phyloP scores from a whole-genome alignment of 2,888 invertebrate genomes.

The Epiblema foenella region DNA sequence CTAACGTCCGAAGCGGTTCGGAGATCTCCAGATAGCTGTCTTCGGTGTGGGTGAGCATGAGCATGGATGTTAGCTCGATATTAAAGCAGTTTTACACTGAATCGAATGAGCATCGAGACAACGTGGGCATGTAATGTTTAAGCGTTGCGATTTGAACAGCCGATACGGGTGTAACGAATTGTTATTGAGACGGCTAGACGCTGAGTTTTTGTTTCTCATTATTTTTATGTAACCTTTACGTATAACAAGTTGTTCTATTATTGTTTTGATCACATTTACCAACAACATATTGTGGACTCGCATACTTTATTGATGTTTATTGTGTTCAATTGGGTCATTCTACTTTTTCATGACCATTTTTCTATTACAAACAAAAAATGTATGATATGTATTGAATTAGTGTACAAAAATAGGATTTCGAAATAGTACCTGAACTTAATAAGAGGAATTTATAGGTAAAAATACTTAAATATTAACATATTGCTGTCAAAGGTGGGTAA shows the following conservation, averaged over 20 bases:
- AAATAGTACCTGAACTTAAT: too few species aligned
- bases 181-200: constrained; percentile 37
- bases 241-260: constrained; percentile 53
- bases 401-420: too few species aligned
- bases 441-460: too few species aligned
- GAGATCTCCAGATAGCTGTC: constrained; percentile 36
- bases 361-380: too few species aligned
- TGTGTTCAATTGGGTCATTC: too few species aligned
- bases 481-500: too few species aligned
- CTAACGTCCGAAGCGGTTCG: constrained; percentile 35
- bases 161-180: constrained; percentile 41
- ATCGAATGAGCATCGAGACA: constrained; percentile 18
- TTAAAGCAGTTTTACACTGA: constrained; percentile 39
- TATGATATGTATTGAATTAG: too few species aligned
- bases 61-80: constrained; percentile 28
- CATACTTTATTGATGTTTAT: neutral
- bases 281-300: neutral
- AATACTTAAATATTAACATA: too few species aligned
- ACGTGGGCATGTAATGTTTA: constrained; percentile 39
- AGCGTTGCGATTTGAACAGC: constrained; percentile 42
- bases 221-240: constrained; percentile 32
- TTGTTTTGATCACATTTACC: neutral
- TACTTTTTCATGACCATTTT: too few species aligned
- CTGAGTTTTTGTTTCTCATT: constrained; percentile 27
- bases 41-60: constrained; percentile 33